Evolutionary conservation across 2,888 invertebrate genomes (phyloP), one percentile per base, ranked within the genome.

Genomic region (Athalia rosae): DNA sequence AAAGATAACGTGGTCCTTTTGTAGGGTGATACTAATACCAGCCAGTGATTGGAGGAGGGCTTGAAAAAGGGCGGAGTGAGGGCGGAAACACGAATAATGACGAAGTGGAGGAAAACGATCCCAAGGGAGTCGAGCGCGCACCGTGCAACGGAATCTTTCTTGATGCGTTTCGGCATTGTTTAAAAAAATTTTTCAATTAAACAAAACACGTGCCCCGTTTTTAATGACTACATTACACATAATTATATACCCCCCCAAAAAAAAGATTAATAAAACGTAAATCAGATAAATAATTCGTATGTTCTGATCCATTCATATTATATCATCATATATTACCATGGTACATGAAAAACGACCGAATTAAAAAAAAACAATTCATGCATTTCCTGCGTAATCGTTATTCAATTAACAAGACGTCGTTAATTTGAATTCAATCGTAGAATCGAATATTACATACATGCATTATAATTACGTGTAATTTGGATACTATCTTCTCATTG

Each of bases 91-190:
- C 80, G 82, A 80, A 78, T 82, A 80, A 73, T 79, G 82, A 81
- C 79, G 81, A 79, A 81, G 79, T 77, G 83, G 64, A 82, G 85
- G 82, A 83, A 82, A 83, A 82, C 82, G 83, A 81, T 80, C 84
- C 77, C 82, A 82, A 84, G 86, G 86, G 86, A 86, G 87, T 87
- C 83, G 84, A 67, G 81, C 83, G 84, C 84, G 85, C 82, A 82
- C 82, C 84, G 85, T 83, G 85, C 83, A 84, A 80, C 82, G 82
- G 56, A 66, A 83, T 85, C 84, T 86, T 82, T 82, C 84, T 78
- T 81, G 83, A 86, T 84, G 83, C 83, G 82, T 15, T 53, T 61
- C 83, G 83, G 79, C 80, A 82, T 82, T 82, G 83, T 82, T 83
- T 82, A 48, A 62, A 74, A 50, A 45, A 43, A n/a, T n/a, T 28